Evolutionary conservation across 2,888 invertebrate genomes (phyloP).

Genomic region (Xanthorhoe spadicearia): DNA sequence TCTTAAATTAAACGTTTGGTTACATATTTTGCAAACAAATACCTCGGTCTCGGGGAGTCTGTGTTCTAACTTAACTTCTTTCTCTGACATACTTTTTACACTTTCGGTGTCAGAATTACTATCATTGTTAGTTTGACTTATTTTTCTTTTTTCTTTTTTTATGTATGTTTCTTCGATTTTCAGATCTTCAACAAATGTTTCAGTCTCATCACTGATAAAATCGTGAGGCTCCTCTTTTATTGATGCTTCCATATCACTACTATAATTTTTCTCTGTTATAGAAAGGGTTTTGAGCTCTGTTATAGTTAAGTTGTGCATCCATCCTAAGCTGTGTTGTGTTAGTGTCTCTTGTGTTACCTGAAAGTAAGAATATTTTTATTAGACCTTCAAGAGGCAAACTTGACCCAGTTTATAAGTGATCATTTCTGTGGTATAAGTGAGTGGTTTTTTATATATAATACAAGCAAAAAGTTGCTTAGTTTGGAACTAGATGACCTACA

Average conservation of each 20-base stretch:
- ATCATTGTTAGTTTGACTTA: neutral
- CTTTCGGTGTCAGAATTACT: neutral
- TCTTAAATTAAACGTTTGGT: conserved; percentile 18
- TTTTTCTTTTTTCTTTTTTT: neutral
- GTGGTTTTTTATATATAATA: no score
- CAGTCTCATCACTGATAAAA: conserved; percentile 6
- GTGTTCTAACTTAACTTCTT: conserved; percentile 10
- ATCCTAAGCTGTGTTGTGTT: conserved; percentile 20
- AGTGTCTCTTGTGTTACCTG: conserved; percentile 18
- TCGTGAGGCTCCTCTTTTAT: conserved; percentile 23
- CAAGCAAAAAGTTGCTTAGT: no score
- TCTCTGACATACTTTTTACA: neutral
- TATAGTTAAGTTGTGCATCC: conserved; percentile 26
- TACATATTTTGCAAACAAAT: conserved; percentile 21
- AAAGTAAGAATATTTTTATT: neutral
- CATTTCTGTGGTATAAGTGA: no score
- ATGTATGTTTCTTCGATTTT: conserved; percentile 1
- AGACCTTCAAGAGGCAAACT: neutral
- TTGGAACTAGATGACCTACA: no score
- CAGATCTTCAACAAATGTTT: conserved; percentile 18
- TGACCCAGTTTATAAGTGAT: neutral
- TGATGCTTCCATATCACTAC: neutral
- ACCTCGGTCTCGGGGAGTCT: neutral
- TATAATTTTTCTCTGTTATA: conserved; percentile 4
- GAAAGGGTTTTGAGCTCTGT: conserved; percentile 7